A percentile compares a stretch with the other conserved stretches of the same genome.
Conservation (phyloP, 2,797 vertebrate genomes). For the Clarias laeviceps region DNA sequence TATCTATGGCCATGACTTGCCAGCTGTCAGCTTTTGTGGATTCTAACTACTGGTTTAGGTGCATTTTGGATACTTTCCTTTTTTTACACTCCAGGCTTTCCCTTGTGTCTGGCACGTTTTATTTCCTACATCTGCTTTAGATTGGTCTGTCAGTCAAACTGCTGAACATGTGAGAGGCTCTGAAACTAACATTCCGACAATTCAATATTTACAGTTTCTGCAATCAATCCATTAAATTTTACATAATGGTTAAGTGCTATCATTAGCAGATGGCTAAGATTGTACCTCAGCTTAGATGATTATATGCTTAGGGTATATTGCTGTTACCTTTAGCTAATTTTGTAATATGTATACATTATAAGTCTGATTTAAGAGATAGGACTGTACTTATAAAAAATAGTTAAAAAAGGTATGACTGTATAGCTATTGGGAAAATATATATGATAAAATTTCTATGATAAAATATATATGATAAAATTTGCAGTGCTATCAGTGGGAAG, state of each 20-base stretch:
- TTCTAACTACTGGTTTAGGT: background rate
- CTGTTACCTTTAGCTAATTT: background rate
- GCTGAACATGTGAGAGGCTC: background rate
- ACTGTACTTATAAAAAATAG: background rate
- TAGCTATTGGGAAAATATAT: no score
- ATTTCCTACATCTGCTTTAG: background rate
- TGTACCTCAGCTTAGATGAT: background rate
- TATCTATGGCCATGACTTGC: background rate
- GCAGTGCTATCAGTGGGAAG: background rate
- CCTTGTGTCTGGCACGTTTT: background rate
- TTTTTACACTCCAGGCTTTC: background rate
- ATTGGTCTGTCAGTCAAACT: background rate
- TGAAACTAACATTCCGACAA: background rate
- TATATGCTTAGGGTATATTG: background rate
- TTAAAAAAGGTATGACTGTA: background rate
- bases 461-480: no score
- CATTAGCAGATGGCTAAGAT: background rate
- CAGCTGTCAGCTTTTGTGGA: conserved; percentile 4
- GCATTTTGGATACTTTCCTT: background rate
- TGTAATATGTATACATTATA: background rate
- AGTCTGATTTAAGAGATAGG: background rate
- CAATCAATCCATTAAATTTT: background rate
- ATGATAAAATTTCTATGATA: no score
- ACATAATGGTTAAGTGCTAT: background rate
- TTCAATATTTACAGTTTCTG: background rate